Evolutionary conservation across 2,888 invertebrate genomes (phyloP), one percentile per base, ranked within the genome.

Genomic region (Lasioglossum malachurum): DNA sequence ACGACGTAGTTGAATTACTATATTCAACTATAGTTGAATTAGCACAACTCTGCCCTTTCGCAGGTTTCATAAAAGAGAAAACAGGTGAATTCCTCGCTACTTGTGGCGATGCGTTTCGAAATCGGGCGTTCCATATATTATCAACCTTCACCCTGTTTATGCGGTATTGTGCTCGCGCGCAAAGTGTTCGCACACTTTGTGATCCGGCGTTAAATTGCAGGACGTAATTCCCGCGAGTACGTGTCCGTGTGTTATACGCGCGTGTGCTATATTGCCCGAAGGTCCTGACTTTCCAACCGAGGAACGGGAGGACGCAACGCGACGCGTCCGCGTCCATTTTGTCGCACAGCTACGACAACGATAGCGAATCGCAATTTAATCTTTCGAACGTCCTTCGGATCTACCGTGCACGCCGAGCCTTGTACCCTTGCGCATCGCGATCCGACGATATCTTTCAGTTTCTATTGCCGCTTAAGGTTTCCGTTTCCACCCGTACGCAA

Each of bases 301-400:
- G 73, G 67, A 67, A 74, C 84, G 46, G 44, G 46, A 75, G 78
- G 88, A 82, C 82, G 67, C n/a, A n/a, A n/a, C n/a, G n/a, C n/a
- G n/a, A n/a, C n/a, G n/a, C n/a, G n/a, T n/a, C n/a, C n/a, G n/a
- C 76, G 86, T 88, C 44, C 86, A 81, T 88, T 86, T 80, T 88
- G 83, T 57, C 77, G 76, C 75, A 64, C 72, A 75, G 49, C 74
- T 23, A 60, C 31, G 64, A 78, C 76, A 53, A 31, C 80, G 87
- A 85, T 46, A 84, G 78, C 53, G 72, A 80, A 67, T 83, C 76
- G 86, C 83, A 76, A 82, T 74, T 83, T 83, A 77, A 88, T 88
- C 80, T 83, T 74, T 46, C 75, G 78, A 67, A 73, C 46, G 80
- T 78, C 77, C 86, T 81, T 88, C 79, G 69, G 10, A 35, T 27